Base-by-base conservation (phyloP, 2,113 vertebrate genomes). In the Leptocoma aspasia region DNA sequence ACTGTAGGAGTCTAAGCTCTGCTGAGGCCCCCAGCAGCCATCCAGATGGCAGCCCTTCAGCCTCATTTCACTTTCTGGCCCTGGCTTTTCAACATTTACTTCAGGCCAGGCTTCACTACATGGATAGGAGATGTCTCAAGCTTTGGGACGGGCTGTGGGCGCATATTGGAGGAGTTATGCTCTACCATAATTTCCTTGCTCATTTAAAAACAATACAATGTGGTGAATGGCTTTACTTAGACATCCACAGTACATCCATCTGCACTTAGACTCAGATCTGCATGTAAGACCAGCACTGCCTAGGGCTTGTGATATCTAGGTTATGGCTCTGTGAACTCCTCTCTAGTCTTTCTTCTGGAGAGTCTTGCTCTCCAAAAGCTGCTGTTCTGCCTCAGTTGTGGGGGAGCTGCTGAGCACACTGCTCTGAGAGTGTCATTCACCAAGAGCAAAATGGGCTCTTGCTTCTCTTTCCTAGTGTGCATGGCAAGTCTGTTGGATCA, bases 91-190 rank as follows among this genome's bases (percentile, higher is more conserved):
- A 42, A 41, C 33, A 54, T 15, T 33, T 61, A 13, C 17, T 42
- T 79, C n/a, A 82, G 33, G 27, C 52, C 56, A 85, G 57, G 10
- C n/a, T n/a, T n/a, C 0, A 2, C 47, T 50, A 11, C 28, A 18
- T 15, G 9, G 27, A 33, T 77, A 68, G n/a, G 54, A 86, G 45
- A 10, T 35, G 6, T 23, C 61, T 44, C 33, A 59, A 77, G 80
- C 27, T 60, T 31, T 45, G 59, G 42, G 30, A 44, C 47, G 76
- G 39, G 11, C 16, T 31, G 11, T 24, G 31, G 57, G 11, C 27
- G n/a, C 7, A 2, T 9, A 8, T 8, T 19, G 35, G 30, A 66
- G 35, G 52, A 66, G 11, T 70, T 75, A 26, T 0, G 0, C 23
- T 66, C 7, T 33, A 26, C 54, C 21, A 9, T 68, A 0, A 2